phyloP scores from a whole-genome alignment of 2,888 invertebrate species.

The Cancer borealis region DNA sequence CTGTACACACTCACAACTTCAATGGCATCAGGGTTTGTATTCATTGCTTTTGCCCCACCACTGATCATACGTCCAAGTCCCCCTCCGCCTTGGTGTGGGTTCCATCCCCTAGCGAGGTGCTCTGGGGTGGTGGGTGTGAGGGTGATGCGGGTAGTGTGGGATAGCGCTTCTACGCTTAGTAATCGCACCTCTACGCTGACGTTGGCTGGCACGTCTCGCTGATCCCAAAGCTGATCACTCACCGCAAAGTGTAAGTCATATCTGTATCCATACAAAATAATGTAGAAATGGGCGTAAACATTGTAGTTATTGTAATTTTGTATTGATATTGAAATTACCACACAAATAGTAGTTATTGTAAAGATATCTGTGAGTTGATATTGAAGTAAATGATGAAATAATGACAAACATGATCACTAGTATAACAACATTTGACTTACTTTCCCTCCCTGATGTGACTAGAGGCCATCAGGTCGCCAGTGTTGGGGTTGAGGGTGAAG shows the following conservation, averaged over 20 bases:
- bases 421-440: constrained; percentile 42
- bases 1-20: constrained; percentile 73
- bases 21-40: constrained; percentile 35
- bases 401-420: background rate
- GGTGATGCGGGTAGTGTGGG: constrained; percentile 74
- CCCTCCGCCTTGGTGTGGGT: constrained; percentile 67
- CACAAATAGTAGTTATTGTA: no score
- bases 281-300: no score
- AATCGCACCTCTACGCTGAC: constrained; percentile 70
- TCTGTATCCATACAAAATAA: constrained; percentile 38
- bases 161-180: constrained; percentile 66
- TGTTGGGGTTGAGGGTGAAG: constrained; percentile 63
- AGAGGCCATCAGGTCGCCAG: constrained; percentile 66
- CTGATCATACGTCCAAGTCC: constrained; percentile 57
- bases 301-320: no score
- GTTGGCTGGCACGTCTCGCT: constrained; percentile 72
- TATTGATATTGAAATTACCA: no score
- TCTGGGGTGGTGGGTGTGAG: constrained; percentile 72
- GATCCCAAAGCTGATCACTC: constrained; percentile 71
- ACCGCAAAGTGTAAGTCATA: constrained; percentile 72
- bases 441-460: constrained; percentile 69
- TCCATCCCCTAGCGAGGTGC: constrained; percentile 70
- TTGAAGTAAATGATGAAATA: background rate
- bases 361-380: background rate
- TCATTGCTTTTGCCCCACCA: constrained; percentile 42